A percentile compares a stretch with the other conserved stretches of the same genome.
Evolutionary conservation across 2,888 invertebrate species (phyloP).

Genomic region (Cyclophora albipunctata): DNA sequence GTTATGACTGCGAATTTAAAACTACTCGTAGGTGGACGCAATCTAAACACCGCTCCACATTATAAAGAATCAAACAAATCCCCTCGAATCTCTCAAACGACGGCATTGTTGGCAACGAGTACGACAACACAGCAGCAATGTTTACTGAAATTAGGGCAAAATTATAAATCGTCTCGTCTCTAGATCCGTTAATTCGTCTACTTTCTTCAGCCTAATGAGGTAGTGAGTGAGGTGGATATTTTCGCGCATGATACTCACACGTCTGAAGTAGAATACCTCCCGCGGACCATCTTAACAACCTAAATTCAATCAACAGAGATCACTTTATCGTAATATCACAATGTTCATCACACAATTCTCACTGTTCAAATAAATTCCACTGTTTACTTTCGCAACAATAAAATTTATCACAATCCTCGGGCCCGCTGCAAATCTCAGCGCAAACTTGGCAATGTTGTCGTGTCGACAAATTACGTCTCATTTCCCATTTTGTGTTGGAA

Average conservation of each 20-base stretch:
- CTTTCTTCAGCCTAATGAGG: neutral
- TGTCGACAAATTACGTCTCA: conserved; percentile 51
- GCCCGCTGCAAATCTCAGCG: conserved; percentile 47
- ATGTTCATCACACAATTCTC: conserved; percentile 29
- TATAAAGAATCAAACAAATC: conserved; percentile 4
- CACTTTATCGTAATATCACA: conserved; percentile 32
- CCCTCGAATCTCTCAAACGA: neutral
- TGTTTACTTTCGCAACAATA: conserved; percentile 49
- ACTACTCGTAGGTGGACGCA: conserved; percentile 8
- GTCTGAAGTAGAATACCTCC: conserved; percentile 67
- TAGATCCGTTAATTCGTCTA: neutral
- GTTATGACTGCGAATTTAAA: conserved; percentile 17
- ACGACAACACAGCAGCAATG: conserved; percentile 1
- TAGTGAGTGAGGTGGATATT: too few species aligned
- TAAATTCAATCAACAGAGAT: conserved; percentile 23
- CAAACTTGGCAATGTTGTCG: conserved; percentile 61
- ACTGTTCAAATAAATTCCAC: conserved; percentile 43
- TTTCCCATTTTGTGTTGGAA: conserved; percentile 46
- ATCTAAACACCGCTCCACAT: conserved; percentile 8
- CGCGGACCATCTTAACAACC: conserved; percentile 60
- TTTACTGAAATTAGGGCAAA: conserved; percentile 8
- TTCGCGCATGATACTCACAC: conserved; percentile 43
- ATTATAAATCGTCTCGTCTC: neutral
- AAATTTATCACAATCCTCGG: conserved; percentile 50
- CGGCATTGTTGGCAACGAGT: conserved; percentile 15